Evolutionary conservation across 2,888 invertebrate genomes (phyloP).

Genomic region (Idaea aversata): DNA sequence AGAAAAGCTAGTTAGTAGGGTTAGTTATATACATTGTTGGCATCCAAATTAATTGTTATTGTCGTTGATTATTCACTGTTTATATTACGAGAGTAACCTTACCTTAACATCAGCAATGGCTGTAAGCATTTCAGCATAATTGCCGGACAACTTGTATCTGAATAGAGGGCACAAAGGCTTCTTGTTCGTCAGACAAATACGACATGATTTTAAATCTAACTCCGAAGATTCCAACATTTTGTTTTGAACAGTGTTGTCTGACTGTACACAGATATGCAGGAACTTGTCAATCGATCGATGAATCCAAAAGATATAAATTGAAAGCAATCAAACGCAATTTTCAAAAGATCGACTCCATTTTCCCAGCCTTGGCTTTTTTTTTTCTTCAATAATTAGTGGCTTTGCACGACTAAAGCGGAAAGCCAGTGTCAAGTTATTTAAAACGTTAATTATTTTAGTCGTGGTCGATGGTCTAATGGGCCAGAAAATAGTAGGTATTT

Average conservation of each 20-base stretch:
- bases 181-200: conserved; percentile 68
- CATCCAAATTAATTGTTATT: not conserved
- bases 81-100: conserved; percentile 14
- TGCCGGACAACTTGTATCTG: conserved; percentile 71
- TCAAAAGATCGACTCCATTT: conserved; percentile 22
- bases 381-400: conserved; percentile 7
- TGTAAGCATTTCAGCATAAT: conserved; percentile 77
- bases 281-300: conserved; percentile 1
- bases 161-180: conserved; percentile 70
- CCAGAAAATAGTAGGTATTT: too few relatives aligned
- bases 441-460: too few relatives aligned
- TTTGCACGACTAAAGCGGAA: conserved; percentile 5
- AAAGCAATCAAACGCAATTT: conserved; percentile 20
- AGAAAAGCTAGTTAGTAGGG: not conserved
- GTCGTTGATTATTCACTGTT: not conserved
- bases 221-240: conserved; percentile 56
- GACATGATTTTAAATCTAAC: conserved; percentile 66
- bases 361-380: conserved; percentile 12
- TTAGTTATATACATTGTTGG: not conserved
- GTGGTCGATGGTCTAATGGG: too few relatives aligned
- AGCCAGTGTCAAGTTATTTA: conserved; percentile 20
- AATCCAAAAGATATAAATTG: conserved; percentile 10
- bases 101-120: conserved; percentile 75
- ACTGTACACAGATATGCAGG: conserved; percentile 34
- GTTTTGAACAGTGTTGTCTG: conserved; percentile 44